Conservation (phyloP, 2,797 vertebrate genomes). For the Alosa sapidissima region DNA sequence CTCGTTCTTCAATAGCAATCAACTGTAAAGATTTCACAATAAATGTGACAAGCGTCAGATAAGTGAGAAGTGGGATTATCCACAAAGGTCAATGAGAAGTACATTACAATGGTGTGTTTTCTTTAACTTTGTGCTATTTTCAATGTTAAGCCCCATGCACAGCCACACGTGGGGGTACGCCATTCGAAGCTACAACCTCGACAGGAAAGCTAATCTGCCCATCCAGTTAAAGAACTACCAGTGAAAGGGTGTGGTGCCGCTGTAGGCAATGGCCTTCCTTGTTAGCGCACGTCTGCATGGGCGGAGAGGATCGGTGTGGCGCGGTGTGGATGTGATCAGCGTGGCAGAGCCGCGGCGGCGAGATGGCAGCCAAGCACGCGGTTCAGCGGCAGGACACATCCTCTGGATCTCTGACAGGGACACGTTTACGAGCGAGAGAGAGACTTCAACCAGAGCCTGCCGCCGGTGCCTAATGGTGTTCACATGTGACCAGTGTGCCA, state of each 20-base stretch:
- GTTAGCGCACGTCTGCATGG: not conserved
- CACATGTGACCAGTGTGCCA: constrained; percentile 47
- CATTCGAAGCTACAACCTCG: not conserved
- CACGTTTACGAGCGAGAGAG: constrained; percentile 50
- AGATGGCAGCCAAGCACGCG: constrained; percentile 53
- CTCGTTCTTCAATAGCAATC: not conserved
- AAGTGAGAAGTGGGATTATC: constrained; percentile 2
- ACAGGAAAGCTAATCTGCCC: not conserved
- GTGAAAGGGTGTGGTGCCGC: not conserved
- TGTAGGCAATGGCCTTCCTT: not conserved
- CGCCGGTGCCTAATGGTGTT: constrained; percentile 57
- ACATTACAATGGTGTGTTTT: not conserved
- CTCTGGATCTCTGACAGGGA: constrained; percentile 45
- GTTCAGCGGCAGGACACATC: constrained; percentile 38
- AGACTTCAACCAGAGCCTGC: constrained; percentile 37
- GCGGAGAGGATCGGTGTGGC: not conserved
- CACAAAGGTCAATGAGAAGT: not conserved
- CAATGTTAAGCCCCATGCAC: not conserved
- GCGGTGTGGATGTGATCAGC: not conserved
- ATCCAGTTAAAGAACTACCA: not conserved
- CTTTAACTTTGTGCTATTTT: not conserved
- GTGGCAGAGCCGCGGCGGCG: not conserved
- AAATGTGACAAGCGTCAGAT: not conserved
- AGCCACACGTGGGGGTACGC: not conserved
- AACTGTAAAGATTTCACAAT: not conserved